phyloP scores from a whole-genome alignment of 2,113 vertebrate genomes.

The Ameiurus melas region DNA sequence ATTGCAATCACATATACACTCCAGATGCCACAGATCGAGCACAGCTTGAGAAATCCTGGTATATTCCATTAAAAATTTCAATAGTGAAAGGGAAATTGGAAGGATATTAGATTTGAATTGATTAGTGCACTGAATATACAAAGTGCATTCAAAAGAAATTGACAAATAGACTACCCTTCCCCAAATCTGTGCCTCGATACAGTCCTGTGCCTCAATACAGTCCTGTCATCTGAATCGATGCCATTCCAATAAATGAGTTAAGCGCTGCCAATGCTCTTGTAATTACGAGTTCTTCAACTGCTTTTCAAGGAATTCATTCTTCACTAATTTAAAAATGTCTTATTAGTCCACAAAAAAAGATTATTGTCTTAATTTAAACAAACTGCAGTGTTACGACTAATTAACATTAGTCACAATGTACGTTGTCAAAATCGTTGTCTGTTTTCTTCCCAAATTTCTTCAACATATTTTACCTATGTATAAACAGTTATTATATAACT shows the following conservation, averaged over 20 bases:
- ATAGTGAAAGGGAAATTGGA: not conserved
- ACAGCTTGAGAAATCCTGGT: not conserved
- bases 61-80: not conserved
- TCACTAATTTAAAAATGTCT: not conserved
- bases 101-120: not conserved
- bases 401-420: not conserved
- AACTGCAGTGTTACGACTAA: not conserved
- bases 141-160: not conserved
- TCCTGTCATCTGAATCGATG: not conserved
- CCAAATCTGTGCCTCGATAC: too few relatives aligned
- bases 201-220: too few relatives aligned
- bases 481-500: slow-evolving; percentile 22
- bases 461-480: not conserved
- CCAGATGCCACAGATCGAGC: not conserved
- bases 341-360: not conserved
- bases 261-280: not conserved
- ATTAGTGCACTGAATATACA: too few relatives aligned
- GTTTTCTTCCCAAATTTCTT: not conserved
- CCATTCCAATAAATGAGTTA: not conserved
- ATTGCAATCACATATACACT: not conserved
- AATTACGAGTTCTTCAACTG: not conserved
- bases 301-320: not conserved
- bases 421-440: not conserved
- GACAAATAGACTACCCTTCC: too few relatives aligned
- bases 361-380: not conserved